phyloP scores from a whole-genome alignment of 2,113 vertebrate genomes.

The Oplegnathus fasciatus region DNA sequence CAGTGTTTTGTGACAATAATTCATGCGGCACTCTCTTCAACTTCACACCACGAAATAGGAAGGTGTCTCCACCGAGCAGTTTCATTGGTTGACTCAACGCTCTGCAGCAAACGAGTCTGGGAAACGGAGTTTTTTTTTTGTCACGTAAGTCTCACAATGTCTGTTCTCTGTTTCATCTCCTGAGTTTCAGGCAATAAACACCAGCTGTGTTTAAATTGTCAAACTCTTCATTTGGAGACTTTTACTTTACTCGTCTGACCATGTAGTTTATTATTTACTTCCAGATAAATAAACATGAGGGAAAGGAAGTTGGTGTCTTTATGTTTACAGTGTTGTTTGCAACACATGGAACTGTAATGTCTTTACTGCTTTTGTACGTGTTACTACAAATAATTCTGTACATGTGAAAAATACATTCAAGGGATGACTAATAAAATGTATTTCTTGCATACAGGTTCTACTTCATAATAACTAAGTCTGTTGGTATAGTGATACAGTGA shows the following conservation, averaged over 20 bases:
- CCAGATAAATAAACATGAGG: background rate
- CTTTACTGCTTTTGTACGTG: background rate
- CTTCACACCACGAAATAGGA: conserved; percentile 73
- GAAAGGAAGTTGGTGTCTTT: background rate
- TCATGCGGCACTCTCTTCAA: conserved; percentile 63
- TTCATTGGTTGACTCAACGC: conserved; percentile 73
- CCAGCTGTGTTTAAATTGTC: conserved; percentile 12
- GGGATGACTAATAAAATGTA: background rate
- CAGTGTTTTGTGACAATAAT: conserved; percentile 55
- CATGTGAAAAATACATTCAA: background rate
- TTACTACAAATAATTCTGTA: background rate
- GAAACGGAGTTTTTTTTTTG: conserved; percentile 57
- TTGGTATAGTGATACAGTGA: background rate
- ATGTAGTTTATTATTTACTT: background rate
- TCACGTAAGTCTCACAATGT: background rate
- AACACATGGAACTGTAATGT: background rate
- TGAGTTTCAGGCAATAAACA: conserved; percentile 2
- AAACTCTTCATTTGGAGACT: background rate
- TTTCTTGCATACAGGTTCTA: background rate
- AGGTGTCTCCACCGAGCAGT: conserved; percentile 63
- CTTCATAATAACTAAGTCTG: background rate
- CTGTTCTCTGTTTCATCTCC: conserved; percentile 31
- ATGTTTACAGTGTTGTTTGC: background rate
- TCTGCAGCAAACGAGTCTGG: conserved; percentile 57
- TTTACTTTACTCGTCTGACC: background rate